A percentile compares a stretch with the other conserved stretches of the same genome.
Evolutionary conservation across 1,140 invertebrate genomes (phyloP).

Genomic region (Armadillidium nasatum): DNA sequence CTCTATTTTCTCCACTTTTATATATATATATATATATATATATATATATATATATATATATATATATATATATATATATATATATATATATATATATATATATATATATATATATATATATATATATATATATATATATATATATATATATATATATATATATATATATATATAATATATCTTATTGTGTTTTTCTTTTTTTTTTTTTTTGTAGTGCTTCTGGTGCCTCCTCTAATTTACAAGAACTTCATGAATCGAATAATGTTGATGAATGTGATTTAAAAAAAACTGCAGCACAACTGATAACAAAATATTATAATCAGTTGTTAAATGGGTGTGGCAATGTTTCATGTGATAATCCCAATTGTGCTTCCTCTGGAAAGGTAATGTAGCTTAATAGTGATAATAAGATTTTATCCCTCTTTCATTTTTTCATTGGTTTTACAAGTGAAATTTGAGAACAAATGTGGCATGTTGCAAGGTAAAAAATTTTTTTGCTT

Average conservation of each 20-base stretch:
- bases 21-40: background rate
- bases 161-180: background rate
- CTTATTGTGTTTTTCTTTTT: no score
- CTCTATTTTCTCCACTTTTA: no score
- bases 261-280: background rate
- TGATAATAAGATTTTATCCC: constrained; percentile 34
- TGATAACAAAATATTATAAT: background rate
- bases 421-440: constrained; percentile 32
- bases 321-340: background rate
- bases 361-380: background rate
- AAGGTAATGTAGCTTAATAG: constrained; percentile 13
- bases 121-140: constrained; percentile 7
- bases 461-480: no score
- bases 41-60: background rate
- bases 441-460: no score
- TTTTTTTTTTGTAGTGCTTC: background rate
- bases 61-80: constrained; percentile 8
- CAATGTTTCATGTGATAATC: background rate
- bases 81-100: constrained; percentile 18
- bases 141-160: background rate
- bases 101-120: constrained; percentile 9
- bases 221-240: background rate
- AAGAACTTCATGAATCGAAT: background rate
- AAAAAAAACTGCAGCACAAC: background rate
- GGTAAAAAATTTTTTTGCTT: no score